Evolutionary conservation across 2,797 vertebrate genomes (phyloP).

Genomic region (Hippoglossus hippoglossus): DNA sequence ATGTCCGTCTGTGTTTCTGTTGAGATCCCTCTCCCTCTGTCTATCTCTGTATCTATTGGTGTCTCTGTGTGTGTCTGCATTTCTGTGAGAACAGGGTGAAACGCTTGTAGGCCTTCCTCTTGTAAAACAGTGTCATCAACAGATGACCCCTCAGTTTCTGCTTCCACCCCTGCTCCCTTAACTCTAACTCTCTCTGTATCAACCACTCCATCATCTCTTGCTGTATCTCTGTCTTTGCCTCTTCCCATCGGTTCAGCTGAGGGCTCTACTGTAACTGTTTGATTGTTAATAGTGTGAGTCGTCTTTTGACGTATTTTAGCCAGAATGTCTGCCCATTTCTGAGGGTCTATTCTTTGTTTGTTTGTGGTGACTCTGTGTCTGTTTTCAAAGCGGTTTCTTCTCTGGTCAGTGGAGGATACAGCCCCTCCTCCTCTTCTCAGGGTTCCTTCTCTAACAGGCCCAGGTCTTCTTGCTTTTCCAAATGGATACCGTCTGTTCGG

Average conservation of each 20-base stretch:
- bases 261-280: constrained; percentile 31
- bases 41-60: constrained; percentile 39
- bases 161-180: constrained; percentile 21
- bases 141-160: constrained; percentile 84
- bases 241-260: constrained; percentile 25
- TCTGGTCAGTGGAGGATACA: constrained; percentile 77
- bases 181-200: constrained; percentile 15
- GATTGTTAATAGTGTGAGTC: constrained; percentile 59
- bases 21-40: constrained; percentile 14
- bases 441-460: constrained; percentile 48
- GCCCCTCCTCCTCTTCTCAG: constrained; percentile 50
- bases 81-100: constrained; percentile 51
- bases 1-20: constrained; percentile 40
- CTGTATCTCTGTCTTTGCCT: constrained; percentile 23
- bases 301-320: constrained; percentile 92
- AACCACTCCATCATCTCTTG: constrained; percentile 12
- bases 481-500: constrained; percentile 48
- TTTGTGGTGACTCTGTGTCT: constrained; percentile 85
- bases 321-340: constrained; percentile 93
- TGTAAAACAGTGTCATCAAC: constrained; percentile 68
- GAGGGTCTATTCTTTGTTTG: constrained; percentile 91
- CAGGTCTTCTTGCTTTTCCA: constrained; percentile 56
- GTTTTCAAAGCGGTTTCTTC: constrained; percentile 84
- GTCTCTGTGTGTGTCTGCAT: constrained; percentile 45
- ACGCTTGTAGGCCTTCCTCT: constrained; percentile 72